These are phyloP conservation scores for Hetaerina americana DNA, from an alignment of 1,140 invertebrate species.

Conservation along the genomic window DNA sequence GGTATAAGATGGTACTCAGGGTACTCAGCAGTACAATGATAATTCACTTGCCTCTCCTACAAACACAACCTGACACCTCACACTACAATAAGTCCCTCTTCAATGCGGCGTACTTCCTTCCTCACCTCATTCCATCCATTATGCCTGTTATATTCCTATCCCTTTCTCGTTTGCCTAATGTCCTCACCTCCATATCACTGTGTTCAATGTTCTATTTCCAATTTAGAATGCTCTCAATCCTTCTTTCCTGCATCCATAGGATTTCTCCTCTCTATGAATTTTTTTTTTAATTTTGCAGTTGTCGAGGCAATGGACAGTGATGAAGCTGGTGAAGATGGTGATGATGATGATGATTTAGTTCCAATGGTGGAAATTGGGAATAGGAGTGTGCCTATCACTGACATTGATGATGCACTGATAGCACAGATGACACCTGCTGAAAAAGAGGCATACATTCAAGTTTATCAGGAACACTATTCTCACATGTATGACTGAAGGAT, in stretches of 20 bases:
- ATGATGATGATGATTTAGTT: constrained; percentile 70
- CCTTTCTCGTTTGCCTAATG: too few species aligned
- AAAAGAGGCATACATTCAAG: constrained; percentile 87
- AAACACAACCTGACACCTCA: too few species aligned
- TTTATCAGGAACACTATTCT: constrained; percentile 87
- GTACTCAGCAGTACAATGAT: too few species aligned
- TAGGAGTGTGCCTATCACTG: constrained; percentile 60
- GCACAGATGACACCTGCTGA: constrained; percentile 82
- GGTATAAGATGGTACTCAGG: too few species aligned
- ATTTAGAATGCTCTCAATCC: neutral
- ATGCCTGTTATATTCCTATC: too few species aligned
- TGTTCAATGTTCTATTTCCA: neutral
- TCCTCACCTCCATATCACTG: too few species aligned
- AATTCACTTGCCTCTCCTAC: too few species aligned
- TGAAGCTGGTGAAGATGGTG: constrained; percentile 28
- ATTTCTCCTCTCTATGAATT: constrained; percentile 4
- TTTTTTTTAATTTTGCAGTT: constrained; percentile 38
- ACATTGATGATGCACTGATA: constrained; percentile 72
- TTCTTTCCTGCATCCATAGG: neutral
- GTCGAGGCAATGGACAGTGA: constrained; percentile 61
- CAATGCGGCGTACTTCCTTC: too few species aligned
- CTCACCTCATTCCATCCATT: too few species aligned
- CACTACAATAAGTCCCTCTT: too few species aligned
- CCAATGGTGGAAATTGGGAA: constrained; percentile 72
- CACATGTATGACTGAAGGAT: constrained; percentile 52